phyloP scores from a whole-genome alignment of 2,797 vertebrate genomes.

The Chelonia mydas region DNA sequence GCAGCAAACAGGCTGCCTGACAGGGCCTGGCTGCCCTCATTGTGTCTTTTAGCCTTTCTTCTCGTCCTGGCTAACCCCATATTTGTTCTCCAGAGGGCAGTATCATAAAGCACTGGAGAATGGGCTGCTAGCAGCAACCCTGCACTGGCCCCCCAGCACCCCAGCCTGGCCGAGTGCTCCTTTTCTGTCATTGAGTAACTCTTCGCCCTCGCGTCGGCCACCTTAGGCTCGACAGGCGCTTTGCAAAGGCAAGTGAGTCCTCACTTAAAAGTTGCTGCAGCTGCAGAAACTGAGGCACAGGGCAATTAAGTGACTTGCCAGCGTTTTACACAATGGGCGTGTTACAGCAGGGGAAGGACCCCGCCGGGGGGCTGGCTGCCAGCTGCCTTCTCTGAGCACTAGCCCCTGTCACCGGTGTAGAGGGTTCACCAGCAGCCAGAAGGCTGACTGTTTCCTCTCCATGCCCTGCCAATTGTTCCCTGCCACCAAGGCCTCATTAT shows the following conservation, averaged over 20 bases:
- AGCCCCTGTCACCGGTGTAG: background rate
- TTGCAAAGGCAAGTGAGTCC: background rate
- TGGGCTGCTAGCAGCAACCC: no score
- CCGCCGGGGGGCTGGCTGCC: fast-evolving
- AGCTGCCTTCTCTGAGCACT: background rate
- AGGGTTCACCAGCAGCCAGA: background rate
- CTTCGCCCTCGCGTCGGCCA: background rate
- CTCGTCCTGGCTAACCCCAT: background rate
- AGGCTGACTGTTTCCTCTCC: background rate
- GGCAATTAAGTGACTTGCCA: background rate
- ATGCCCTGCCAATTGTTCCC: background rate
- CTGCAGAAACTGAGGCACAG: background rate
- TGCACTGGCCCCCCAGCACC: background rate
- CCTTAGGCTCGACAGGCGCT: background rate
- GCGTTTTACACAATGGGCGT: background rate
- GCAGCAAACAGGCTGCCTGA: no score
- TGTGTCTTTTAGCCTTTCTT: background rate
- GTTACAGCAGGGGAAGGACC: background rate
- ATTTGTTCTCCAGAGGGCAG: background rate
- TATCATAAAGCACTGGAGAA: no score
- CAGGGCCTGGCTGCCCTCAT: background rate
- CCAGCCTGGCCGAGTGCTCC: fast-evolving
- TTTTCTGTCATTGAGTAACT: background rate
- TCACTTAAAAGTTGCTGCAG: background rate
- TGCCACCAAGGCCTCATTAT: no score